phyloP scores from a whole-genome alignment of 2,113 vertebrate genomes.

The Chunga burmeisteri region DNA sequence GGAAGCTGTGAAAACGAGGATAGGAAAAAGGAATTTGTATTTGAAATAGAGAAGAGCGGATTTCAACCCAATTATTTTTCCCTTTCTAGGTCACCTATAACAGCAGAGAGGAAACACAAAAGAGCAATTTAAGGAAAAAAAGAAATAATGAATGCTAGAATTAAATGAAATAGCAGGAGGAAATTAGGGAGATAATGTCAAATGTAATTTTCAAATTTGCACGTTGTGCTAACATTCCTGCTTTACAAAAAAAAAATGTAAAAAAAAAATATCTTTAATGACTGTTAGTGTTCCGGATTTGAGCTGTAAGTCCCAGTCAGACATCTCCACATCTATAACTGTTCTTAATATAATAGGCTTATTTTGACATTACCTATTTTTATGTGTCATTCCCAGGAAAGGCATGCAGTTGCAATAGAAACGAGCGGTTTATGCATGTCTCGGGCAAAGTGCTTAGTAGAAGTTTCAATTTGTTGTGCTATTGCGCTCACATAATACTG shows the following conservation, averaged over 20 bases:
- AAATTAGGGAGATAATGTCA: not conserved
- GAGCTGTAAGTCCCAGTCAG: not conserved
- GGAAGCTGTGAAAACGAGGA: not conserved
- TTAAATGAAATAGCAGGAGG: not conserved
- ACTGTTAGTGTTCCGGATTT: not conserved
- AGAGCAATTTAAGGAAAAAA: not conserved
- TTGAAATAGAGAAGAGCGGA: conserved; percentile 21
- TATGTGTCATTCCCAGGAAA: not conserved
- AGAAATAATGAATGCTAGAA: not conserved
- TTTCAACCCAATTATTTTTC: not conserved
- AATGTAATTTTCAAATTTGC: conserved; percentile 10
- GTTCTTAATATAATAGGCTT: not conserved
- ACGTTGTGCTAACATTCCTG: not conserved
- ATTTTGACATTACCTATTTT: conserved; percentile 35
- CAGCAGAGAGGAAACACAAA: conserved; percentile 16
- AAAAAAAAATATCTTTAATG: not conserved
- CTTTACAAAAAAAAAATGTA: not conserved
- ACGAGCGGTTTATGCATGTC: not conserved
- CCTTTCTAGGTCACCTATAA: not conserved
- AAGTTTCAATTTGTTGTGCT: conserved; percentile 13
- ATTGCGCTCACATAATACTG: not conserved
- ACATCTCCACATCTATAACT: not conserved
- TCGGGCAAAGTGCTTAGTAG: not conserved
- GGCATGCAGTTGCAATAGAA: not conserved
- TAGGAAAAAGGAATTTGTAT: not conserved